Evolutionary conservation across 2,888 invertebrate genomes (phyloP), one percentile per base, ranked within the genome.

Genomic region (Mycalesis mineus): DNA sequence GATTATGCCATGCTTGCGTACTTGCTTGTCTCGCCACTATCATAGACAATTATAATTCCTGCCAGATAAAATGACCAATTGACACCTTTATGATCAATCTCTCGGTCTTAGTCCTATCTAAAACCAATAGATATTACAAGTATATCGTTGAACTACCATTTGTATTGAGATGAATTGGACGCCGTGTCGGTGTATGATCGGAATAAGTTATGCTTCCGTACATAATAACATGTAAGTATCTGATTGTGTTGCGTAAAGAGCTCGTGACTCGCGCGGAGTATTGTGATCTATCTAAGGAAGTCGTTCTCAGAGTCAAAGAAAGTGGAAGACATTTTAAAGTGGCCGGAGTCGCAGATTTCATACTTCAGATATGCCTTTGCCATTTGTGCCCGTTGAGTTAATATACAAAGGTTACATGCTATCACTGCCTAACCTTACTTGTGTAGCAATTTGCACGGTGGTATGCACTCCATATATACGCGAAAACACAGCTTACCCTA

Each of bases 141-240:
- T 22, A 31, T 31, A 47, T 47, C 47, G 9, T 33, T 33, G 36
- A 50, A 57, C 59, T 55, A 42, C 55, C 40, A 57, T 61, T 53
- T 53, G 52, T 42, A 52, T 52, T 37, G 49, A 58, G 58, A 61
- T 61, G 58, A 55, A 55, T 58, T 58, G 51, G 60, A 55, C 51
- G 61, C 58, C 58, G 42, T 52, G 44, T 58, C 45, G 58, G 48
- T 37, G 51, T 58, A 33, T 51, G 52, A 28, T 28, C 33, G 42
- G 58, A 58, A 61, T 58, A 61, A 45, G 50, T 42, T 42, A 42
- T 22, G 51, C 47, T 58, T 48, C 61, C 42, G 40, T 55, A 55
- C 61, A 52, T 52, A 52, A 42, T 33, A 42, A 33, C 31, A 7
- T 42, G 22, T n/a, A 14, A 29, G 14, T 33, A 31, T n/a, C 31